Conservation (phyloP, 2,888 invertebrate species). For the Pollenia griseotomentosa region DNA sequence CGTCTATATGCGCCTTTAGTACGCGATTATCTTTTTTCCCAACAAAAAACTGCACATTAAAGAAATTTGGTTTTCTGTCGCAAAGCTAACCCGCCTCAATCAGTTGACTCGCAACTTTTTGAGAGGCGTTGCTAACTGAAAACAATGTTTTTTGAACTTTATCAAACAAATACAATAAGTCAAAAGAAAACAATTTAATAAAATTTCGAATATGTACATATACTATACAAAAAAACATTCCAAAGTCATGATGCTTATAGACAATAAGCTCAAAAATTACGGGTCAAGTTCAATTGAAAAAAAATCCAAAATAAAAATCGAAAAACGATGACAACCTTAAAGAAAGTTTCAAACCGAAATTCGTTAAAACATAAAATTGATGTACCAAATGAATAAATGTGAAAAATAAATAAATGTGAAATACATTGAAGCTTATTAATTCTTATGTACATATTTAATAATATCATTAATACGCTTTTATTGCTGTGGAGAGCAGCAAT, state of each 20-base stretch:
- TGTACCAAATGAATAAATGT: conserved; percentile 8
- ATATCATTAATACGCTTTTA: background rate
- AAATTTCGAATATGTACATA: background rate
- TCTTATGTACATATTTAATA: conserved; percentile 8
- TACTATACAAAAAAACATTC: background rate
- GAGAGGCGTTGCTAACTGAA: too few relatives aligned
- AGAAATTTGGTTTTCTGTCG: too few relatives aligned
- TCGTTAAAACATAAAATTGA: background rate
- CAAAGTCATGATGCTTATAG: conserved; percentile 32
- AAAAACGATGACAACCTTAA: conserved; percentile 8
- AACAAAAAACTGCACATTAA: too few relatives aligned
- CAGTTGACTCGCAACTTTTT: too few relatives aligned
- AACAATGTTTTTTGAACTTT: too few relatives aligned
- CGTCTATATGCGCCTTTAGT: too few relatives aligned
- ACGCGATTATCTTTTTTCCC: too few relatives aligned
- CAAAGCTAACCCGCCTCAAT: too few relatives aligned
- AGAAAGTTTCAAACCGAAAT: conserved; percentile 11
- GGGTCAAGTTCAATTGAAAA: conserved; percentile 57
- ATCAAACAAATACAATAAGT: background rate
- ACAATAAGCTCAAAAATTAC: conserved; percentile 31
- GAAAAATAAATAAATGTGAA: conserved; percentile 31
- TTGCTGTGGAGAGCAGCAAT: background rate
- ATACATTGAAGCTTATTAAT: conserved; percentile 23
- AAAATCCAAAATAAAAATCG: background rate
- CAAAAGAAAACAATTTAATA: background rate